Evolutionary conservation across 2,888 invertebrate genomes (phyloP), one percentile per base, ranked within the genome.

Genomic region (Oscheius sp.): DNA sequence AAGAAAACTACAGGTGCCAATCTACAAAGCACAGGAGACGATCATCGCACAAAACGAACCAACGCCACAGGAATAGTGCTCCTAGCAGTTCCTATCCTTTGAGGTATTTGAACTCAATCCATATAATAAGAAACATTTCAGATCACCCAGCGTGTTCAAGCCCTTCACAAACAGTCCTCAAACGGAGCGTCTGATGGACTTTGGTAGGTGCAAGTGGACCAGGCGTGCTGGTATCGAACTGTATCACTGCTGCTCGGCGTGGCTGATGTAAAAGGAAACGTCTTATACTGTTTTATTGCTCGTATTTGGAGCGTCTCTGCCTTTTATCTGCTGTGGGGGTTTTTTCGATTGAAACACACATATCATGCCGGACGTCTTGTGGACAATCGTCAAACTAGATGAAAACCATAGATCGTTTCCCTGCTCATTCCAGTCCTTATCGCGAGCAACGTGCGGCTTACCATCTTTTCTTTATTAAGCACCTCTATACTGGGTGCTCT

Each of bases 61-160:
- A 80, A 69, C 58, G 78, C 49, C 85, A 85, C 63, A 75, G 86
- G 18, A 86, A 86, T 76, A 84, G 84, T 64, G 86, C 86, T 12
- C 86, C 86, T 7, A 84, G 80, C 58, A 79, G 80, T 63, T 75
- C 79, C 18, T 80, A 77, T 73, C 82, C 82, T 35, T 70, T 78
- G 43, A 73, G 82, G 73, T 82, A 56, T 70, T 41, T 16, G 35
- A 46, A 35, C 55, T 70, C 35, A 27, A 18, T 46, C 59, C 49
- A 55, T 71, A 69, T 52, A 49, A n/a, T n/a, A n/a, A n/a, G 66
- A n/a, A 12, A 25, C 55, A 2, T 23, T 56, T 53, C 41, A 52
- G 66, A 29, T 56, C 68, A 35, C 68, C 73, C 7, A 68, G 73
- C 43, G n/a, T 73, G 2, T 73, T 73, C 73, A 46, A 52, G 18